Percentiles rank a stretch among this genome's conserved stretches.
Evolutionary conservation across 2,797 vertebrate genomes (phyloP).

Genomic region (Pseudotriccus pelzelni): DNA sequence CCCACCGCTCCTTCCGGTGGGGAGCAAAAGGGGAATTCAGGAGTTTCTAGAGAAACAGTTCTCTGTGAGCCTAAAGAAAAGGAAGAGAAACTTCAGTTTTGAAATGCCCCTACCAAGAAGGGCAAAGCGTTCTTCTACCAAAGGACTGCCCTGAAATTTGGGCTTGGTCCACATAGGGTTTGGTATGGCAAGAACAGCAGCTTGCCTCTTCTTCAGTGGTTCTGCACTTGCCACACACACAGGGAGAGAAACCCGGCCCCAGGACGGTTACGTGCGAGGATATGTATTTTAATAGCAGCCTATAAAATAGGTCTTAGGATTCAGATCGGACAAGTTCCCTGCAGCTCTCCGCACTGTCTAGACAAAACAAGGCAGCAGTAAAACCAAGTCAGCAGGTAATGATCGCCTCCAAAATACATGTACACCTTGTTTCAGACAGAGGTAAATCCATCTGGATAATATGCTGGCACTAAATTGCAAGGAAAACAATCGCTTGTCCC

Average conservation of each 20-base stretch:
- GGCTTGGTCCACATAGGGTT: not conserved
- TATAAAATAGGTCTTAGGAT: conserved; percentile 58
- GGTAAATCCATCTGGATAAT: conserved; percentile 74
- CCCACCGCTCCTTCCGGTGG: not conserved
- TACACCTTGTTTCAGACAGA: conserved; percentile 75
- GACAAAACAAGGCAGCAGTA: conserved; percentile 80
- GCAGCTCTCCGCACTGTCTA: conserved; percentile 73
- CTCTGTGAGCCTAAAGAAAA: conserved; percentile 20
- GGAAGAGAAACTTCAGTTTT: conserved; percentile 58
- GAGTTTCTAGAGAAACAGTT: conserved; percentile 57
- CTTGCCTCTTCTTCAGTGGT: not conserved
- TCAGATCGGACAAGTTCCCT: conserved; percentile 71
- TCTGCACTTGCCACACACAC: not conserved
- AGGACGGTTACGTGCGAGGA: conserved; percentile 21
- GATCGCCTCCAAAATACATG: conserved; percentile 67
- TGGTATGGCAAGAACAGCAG: not conserved
- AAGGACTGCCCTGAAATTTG: not conserved
- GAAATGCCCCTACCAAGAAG: not conserved
- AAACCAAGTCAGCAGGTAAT: conserved; percentile 76
- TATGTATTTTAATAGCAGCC: conserved; percentile 61
- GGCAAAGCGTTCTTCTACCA: not conserved
- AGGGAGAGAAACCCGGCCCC: not conserved
- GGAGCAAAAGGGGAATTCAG: conserved; percentile 50
- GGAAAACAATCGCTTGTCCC: conserved; percentile 70
- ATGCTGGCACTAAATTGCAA: conserved; percentile 58